Percentiles rank a stretch among this genome's conserved stretches.
These are phyloP conservation scores for Ooceraea biroi DNA, from an alignment of 1,140 invertebrate genomes.

Conservation along the genomic window DNA sequence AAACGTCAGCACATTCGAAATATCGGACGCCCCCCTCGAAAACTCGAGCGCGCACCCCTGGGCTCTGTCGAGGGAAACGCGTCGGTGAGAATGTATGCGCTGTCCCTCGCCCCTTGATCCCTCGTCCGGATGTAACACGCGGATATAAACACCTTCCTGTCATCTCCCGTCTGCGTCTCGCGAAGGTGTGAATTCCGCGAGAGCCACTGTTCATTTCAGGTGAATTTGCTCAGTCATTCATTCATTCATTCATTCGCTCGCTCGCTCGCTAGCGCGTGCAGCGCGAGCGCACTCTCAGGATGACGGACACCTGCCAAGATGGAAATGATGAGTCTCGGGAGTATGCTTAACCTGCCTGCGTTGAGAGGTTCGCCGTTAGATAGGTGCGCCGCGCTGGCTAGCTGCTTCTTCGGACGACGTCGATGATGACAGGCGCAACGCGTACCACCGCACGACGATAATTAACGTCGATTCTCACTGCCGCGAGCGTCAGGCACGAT, in stretches of 20 bases:
- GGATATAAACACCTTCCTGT: conserved; percentile 23
- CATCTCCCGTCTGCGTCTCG: background rate
- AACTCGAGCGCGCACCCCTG: background rate
- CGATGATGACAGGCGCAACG: conserved; percentile 51
- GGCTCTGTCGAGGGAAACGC: too few relatives aligned
- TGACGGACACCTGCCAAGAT: conserved; percentile 61
- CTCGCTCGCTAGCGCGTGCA: background rate
- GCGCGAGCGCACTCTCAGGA: conserved; percentile 7
- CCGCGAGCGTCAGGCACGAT: conserved; percentile 68
- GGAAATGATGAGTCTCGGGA: conserved; percentile 52
- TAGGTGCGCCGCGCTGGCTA: conserved; percentile 67
- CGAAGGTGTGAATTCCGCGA: background rate
- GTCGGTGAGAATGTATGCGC: conserved; percentile 6
- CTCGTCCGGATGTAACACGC: background rate
- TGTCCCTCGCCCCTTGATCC: background rate
- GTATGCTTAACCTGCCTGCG: conserved; percentile 65
- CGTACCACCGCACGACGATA: conserved; percentile 63
- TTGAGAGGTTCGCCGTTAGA: conserved; percentile 65
- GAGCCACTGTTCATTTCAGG: too few relatives aligned
- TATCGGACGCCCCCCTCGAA: conserved; percentile 20
- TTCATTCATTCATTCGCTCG: background rate
- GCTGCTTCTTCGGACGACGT: background rate
- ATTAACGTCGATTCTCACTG: conserved; percentile 73
- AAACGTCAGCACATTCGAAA: conserved; percentile 75
- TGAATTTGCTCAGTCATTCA: background rate